These are phyloP conservation scores for Drosophila novamexicana DNA, from an alignment of 1,140 invertebrate genomes.

Conservation along the genomic window DNA sequence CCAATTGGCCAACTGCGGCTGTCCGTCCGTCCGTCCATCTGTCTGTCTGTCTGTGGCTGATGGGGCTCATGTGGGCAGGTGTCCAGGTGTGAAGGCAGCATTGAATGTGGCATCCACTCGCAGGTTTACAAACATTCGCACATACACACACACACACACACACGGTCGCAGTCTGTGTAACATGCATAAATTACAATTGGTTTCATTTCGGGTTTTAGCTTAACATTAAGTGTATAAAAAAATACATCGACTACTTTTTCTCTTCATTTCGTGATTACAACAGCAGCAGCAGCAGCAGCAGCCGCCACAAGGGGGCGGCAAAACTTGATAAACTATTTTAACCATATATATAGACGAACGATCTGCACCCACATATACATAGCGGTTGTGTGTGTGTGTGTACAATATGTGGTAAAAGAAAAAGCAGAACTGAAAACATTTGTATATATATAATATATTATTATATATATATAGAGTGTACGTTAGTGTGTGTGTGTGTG, in stretches of 20 bases:
- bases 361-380: slow-evolving; percentile 21
- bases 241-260: slow-evolving; percentile 63
- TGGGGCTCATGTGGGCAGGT: slow-evolving; percentile 15
- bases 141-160: slow-evolving; percentile 10
- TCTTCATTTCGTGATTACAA: slow-evolving; percentile 51
- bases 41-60: slow-evolving; percentile 4
- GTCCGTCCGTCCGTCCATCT: neutral
- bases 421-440: slow-evolving; percentile 31
- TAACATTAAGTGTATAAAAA: slow-evolving; percentile 77
- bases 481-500: neutral
- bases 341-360: slow-evolving; percentile 23
- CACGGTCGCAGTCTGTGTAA: slow-evolving; percentile 6
- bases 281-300: slow-evolving; percentile 21
- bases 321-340: slow-evolving; percentile 49
- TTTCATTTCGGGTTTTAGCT: slow-evolving; percentile 49
- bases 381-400: neutral
- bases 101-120: slow-evolving; percentile 16
- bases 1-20: slow-evolving; percentile 1
- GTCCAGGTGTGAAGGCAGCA: slow-evolving; percentile 22
- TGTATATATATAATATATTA: slow-evolving; percentile 9
- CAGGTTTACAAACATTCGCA: slow-evolving; percentile 9
- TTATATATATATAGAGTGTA: slow-evolving; percentile 2
- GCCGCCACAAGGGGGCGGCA: slow-evolving; percentile 4
- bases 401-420: slow-evolving; percentile 21
- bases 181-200: slow-evolving; percentile 14